Percentiles rank a stretch among this genome's conserved stretches.
Evolutionary conservation across 2,888 invertebrate species (phyloP).

Genomic region (Drosophila pseudotakahashii): DNA sequence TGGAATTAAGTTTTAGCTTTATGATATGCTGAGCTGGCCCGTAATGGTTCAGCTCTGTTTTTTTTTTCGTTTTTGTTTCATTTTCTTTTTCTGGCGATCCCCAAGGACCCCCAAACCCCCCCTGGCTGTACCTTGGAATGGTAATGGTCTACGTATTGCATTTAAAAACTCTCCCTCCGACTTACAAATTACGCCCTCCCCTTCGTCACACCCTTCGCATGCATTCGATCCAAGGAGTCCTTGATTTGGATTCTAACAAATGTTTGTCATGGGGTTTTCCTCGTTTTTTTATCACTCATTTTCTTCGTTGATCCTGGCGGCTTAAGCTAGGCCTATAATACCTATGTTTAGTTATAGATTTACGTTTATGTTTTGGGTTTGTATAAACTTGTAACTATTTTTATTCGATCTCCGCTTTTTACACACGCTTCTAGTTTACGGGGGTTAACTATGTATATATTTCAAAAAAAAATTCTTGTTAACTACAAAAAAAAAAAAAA

Average conservation of each 20-base stretch:
- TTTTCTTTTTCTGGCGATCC: neutral
- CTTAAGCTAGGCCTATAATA: conserved; percentile 59
- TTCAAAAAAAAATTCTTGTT: conserved; percentile 35
- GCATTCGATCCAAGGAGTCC: neutral
- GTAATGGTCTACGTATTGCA: conserved; percentile 62
- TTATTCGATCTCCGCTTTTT: conserved; percentile 13
- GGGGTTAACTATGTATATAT: conserved; percentile 25
- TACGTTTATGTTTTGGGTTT: conserved; percentile 20
- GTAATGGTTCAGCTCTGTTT: conserved; percentile 21
- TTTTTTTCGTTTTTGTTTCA: too few species aligned
- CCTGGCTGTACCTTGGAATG: conserved; percentile 29
- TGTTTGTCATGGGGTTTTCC: conserved; percentile 18
- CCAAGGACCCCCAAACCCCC: conserved; percentile 1
- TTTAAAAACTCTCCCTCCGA: conserved; percentile 34
- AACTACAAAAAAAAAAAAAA: conserved; percentile 33
- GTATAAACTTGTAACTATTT: conserved; percentile 11
- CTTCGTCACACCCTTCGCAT: neutral
- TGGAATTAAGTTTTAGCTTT: conserved; percentile 40
- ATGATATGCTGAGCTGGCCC: conserved; percentile 65
- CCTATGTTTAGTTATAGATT: conserved; percentile 34
- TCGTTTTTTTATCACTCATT: conserved; percentile 83
- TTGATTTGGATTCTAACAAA: conserved; percentile 44
- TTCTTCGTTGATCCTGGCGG: conserved; percentile 84
- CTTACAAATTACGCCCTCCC: too few species aligned
- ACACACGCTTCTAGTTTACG: conserved; percentile 19